Evolutionary conservation across 2,113 vertebrate genomes (phyloP).

Genomic region (Scomber colias): DNA sequence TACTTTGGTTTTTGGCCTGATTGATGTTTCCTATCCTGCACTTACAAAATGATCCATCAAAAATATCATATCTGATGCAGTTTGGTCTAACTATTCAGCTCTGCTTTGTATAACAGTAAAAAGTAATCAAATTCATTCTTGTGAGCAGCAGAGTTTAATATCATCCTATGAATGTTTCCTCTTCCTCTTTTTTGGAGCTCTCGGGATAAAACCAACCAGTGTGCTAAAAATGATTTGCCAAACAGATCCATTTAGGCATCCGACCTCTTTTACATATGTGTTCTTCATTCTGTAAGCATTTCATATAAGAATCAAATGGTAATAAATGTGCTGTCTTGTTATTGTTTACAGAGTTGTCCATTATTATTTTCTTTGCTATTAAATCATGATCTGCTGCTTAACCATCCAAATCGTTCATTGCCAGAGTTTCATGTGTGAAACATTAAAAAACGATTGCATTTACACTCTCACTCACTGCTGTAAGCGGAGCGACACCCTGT

Average conservation of each 20-base stretch:
- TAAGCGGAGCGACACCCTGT: conserved; percentile 4
- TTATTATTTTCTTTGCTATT: no score
- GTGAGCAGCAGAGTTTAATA: conserved; percentile 39
- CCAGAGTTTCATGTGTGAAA: not conserved
- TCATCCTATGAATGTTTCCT: conserved; percentile 44
- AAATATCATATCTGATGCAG: conserved; percentile 36
- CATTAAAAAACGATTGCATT: not conserved
- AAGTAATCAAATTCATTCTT: conserved; percentile 33
- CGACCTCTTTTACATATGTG: not conserved
- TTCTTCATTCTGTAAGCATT: not conserved
- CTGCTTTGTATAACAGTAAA: conserved; percentile 34
- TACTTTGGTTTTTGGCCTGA: conserved; percentile 33
- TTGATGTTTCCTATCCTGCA: conserved; percentile 34
- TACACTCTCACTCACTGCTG: not conserved
- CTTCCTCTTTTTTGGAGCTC: conserved; percentile 27
- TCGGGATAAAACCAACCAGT: not conserved
- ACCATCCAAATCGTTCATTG: no score
- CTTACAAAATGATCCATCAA: conserved; percentile 37
- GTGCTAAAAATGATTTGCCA: conserved; percentile 7
- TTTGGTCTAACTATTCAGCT: conserved; percentile 21
- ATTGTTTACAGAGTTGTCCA: not conserved
- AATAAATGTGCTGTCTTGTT: not conserved
- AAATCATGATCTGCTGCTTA: not conserved
- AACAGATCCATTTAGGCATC: not conserved
- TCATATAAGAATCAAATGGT: not conserved